Evolutionary conservation across 2,888 invertebrate species (phyloP).

Genomic region (Sinhomidia bicolor): DNA sequence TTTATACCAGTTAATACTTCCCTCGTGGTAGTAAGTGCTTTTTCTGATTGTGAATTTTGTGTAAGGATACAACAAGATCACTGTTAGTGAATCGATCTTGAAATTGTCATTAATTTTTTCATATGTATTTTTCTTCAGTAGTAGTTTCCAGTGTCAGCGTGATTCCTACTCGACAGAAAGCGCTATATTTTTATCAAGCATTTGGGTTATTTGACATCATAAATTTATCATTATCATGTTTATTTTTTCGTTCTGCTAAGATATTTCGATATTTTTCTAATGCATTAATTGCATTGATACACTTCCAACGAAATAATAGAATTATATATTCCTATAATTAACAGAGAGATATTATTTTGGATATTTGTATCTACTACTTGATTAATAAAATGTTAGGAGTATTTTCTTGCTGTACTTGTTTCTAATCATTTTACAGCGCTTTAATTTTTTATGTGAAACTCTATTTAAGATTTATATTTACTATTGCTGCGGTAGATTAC

Average conservation of each 20-base stretch:
- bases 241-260: neutral
- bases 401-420: constrained; percentile 45
- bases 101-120: neutral
- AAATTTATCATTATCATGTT: neutral
- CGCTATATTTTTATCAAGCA: constrained; percentile 53
- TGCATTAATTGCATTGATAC: constrained; percentile 50
- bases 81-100: too few species aligned
- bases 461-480: constrained; percentile 19
- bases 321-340: constrained; percentile 1
- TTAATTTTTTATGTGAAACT: constrained; percentile 62
- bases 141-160: neutral
- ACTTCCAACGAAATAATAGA: neutral
- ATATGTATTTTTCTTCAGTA: neutral
- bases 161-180: constrained; percentile 21
- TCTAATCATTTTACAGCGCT: constrained; percentile 64
- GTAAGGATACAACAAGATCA: too few species aligned
- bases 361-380: neutral
- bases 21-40: too few species aligned
- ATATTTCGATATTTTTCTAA: constrained; percentile 20
- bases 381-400: constrained; percentile 6
- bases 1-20: too few species aligned
- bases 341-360: constrained; percentile 24
- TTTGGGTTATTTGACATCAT: constrained; percentile 43
- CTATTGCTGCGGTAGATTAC: neutral
- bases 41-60: too few species aligned